A percentile compares a stretch with the other conserved stretches of the same genome.
Evolutionary conservation across 2,888 invertebrate species (phyloP).

Genomic region (Drosophila barbarae): DNA sequence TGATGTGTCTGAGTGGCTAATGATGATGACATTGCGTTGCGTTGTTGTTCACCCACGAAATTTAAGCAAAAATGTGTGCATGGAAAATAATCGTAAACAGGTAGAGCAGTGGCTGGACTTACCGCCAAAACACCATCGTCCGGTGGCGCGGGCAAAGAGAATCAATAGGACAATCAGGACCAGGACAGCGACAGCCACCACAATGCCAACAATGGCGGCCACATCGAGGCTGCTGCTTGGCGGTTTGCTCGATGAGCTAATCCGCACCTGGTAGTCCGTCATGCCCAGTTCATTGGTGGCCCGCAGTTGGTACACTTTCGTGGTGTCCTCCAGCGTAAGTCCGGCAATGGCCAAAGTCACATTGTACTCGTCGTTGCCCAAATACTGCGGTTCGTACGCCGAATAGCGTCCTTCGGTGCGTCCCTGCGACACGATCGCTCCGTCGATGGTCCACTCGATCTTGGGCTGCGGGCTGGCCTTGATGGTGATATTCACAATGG

Average conservation of each 20-base stretch:
- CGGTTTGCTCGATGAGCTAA: slow-evolving; percentile 85
- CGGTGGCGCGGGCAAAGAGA: slow-evolving; percentile 87
- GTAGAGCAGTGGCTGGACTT: slow-evolving; percentile 78
- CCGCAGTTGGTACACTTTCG: slow-evolving; percentile 84
- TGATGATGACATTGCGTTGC: slow-evolving; percentile 32
- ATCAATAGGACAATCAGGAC: slow-evolving; percentile 85
- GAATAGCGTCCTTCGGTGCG: slow-evolving; percentile 76
- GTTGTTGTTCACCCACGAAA: slow-evolving; percentile 51
- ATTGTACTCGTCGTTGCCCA: slow-evolving; percentile 84
- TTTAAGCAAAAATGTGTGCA: slow-evolving; percentile 42
- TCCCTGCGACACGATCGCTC: slow-evolving; percentile 81
- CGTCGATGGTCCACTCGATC: slow-evolving; percentile 86
- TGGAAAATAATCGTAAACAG: slow-evolving; percentile 2
- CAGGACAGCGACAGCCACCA: slow-evolving; percentile 84
- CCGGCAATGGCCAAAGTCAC: slow-evolving; percentile 84
- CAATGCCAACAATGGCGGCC: slow-evolving; percentile 89
- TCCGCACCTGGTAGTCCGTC: slow-evolving; percentile 83
- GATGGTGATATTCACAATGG: slow-evolving; percentile 86
- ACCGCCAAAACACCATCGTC: slow-evolving; percentile 94
- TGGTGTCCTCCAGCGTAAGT: slow-evolving; percentile 88
- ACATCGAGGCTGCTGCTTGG: slow-evolving; percentile 86
- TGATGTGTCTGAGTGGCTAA: slow-evolving; percentile 40
- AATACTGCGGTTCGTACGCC: slow-evolving; percentile 74
- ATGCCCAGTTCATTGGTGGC: slow-evolving; percentile 86
- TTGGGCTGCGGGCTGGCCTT: slow-evolving; percentile 86